Percentiles rank a stretch among this genome's conserved stretches.
Evolutionary conservation across 2,113 vertebrate genomes (phyloP).

Genomic region (Xiphophorus hellerii): DNA sequence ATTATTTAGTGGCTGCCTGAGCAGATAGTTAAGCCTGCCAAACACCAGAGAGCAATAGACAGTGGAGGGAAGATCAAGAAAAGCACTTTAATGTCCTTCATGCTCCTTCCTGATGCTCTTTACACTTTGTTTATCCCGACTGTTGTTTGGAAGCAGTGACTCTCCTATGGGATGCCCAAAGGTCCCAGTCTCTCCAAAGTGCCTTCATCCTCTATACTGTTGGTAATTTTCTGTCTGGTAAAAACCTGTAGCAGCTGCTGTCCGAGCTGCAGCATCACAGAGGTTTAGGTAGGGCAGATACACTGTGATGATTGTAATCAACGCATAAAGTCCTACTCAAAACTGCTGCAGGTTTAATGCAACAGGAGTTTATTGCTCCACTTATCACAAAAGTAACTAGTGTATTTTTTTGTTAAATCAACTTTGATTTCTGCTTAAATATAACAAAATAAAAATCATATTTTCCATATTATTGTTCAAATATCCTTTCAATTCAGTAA

Average conservation of each 20-base stretch:
- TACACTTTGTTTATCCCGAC: background rate
- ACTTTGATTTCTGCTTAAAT: too few relatives aligned
- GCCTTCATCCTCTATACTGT: background rate
- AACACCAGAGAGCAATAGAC: constrained; percentile 35
- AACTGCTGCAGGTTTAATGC: background rate
- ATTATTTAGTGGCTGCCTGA: constrained; percentile 22
- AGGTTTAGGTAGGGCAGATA: background rate
- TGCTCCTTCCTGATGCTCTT: constrained; percentile 9
- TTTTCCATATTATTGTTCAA: background rate
- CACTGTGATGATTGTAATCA: background rate
- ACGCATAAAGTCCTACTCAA: background rate
- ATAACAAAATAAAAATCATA: background rate
- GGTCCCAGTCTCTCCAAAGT: constrained; percentile 2
- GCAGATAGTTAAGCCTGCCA: constrained; percentile 39
- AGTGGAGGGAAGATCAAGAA: constrained; percentile 26
- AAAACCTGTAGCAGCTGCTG: background rate
- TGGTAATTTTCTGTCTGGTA: background rate
- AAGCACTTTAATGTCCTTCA: constrained; percentile 45
- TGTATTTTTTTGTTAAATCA: too few relatives aligned
- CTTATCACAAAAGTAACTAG: background rate
- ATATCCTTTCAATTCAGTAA: background rate
- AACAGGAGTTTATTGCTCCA: background rate
- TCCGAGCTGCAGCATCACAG: background rate
- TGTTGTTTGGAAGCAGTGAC: background rate
- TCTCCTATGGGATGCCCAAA: background rate